Percentiles rank a stretch among this genome's conserved stretches.
These are phyloP conservation scores for Agonum fuliginosum DNA, from an alignment of 2,888 invertebrate genomes.

Conservation along the genomic window DNA sequence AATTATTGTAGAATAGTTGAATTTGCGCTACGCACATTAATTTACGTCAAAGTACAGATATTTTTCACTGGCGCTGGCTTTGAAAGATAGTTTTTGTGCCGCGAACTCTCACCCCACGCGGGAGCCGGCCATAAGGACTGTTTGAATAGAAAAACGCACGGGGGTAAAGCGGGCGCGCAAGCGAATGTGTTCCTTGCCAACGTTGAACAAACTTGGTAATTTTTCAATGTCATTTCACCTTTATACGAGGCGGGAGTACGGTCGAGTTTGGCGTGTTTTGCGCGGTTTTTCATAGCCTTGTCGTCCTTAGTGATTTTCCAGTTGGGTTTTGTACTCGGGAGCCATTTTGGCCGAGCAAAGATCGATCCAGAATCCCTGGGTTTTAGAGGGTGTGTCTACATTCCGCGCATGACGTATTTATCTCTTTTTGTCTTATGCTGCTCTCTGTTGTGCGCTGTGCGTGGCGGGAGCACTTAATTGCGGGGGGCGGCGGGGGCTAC, in stretches of 20 bases:
- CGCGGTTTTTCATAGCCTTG: constrained; percentile 64
- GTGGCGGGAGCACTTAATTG: constrained; percentile 57
- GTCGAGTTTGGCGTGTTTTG: constrained; percentile 69
- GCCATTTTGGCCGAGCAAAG: constrained; percentile 72
- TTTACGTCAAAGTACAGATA: constrained; percentile 74
- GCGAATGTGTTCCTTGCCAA: constrained; percentile 70
- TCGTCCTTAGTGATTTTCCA: constrained; percentile 72
- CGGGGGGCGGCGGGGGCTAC: constrained; percentile 47
- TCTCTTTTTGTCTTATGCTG: constrained; percentile 73
- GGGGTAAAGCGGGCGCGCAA: constrained; percentile 65
- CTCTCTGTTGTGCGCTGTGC: constrained; percentile 70
- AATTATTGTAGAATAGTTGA: constrained; percentile 73
- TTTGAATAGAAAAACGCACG: constrained; percentile 72
- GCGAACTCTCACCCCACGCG: constrained; percentile 67
- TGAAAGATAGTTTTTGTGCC: constrained; percentile 74
- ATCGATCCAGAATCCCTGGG: constrained; percentile 70
- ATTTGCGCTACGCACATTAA: constrained; percentile 74
- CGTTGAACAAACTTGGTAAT: constrained; percentile 69
- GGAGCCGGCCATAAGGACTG: constrained; percentile 69
- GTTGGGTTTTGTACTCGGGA: constrained; percentile 72
- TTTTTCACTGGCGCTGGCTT: constrained; percentile 72
- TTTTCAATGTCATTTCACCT: constrained; percentile 71
- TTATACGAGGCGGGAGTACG: constrained; percentile 70
- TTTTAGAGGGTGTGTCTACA: constrained; percentile 69
- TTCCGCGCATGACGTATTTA: constrained; percentile 73